Evolutionary conservation across 2,888 invertebrate species (phyloP).

Genomic region (Herminia tarsipennalis): DNA sequence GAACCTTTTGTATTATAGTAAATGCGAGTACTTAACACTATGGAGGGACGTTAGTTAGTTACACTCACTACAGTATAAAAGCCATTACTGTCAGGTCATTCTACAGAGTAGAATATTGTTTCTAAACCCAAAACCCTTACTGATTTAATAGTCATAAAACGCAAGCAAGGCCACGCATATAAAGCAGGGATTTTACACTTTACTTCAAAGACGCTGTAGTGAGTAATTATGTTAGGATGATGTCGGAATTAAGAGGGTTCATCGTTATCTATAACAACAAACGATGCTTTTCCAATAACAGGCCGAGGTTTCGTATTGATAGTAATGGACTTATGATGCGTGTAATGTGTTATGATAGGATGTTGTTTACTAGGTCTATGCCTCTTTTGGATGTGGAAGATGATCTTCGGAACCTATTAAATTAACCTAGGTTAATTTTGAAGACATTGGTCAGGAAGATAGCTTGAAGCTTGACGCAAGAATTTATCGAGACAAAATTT

Average conservation of each 20-base stretch:
- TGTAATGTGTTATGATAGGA: conserved; percentile 20
- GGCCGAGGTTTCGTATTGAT: conserved; percentile 11
- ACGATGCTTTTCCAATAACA: conserved; percentile 31
- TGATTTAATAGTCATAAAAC: conserved; percentile 42
- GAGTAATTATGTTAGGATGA: conserved; percentile 37
- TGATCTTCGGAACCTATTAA: no score
- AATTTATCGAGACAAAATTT: no score
- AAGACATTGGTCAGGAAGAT: no score
- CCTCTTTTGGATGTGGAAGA: no score
- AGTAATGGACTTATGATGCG: conserved; percentile 28
- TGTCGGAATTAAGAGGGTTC: conserved; percentile 19
- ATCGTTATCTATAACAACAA: conserved; percentile 20
- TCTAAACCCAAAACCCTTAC: conserved; percentile 24
- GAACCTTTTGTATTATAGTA: no score
- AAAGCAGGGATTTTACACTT: conserved; percentile 34
- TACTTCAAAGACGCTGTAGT: conserved; percentile 23
- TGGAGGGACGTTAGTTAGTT: conserved; percentile 22
- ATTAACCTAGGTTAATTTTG: no score
- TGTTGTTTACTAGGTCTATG: no score
- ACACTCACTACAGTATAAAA: not conserved
- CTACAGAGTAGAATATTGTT: conserved; percentile 17
- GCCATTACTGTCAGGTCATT: not conserved
- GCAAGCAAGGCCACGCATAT: conserved; percentile 37
- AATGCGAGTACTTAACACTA: no score
- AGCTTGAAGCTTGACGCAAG: no score